A percentile compares a stretch with the other conserved stretches of the same genome.
Evolutionary conservation across 2,113 vertebrate species (phyloP).

Genomic region (Megaceryle torquata): DNA sequence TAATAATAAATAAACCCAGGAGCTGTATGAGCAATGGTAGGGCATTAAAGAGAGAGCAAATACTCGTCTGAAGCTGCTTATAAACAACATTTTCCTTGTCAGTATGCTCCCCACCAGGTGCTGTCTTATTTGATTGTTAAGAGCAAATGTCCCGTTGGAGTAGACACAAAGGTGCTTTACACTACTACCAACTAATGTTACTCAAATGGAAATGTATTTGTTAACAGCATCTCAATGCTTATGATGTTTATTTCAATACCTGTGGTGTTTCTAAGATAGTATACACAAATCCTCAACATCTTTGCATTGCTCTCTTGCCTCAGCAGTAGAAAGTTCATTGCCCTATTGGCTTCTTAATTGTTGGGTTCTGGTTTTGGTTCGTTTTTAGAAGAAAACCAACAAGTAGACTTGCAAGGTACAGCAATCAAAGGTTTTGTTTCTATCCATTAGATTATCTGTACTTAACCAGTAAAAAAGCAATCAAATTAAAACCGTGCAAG

Average conservation of each 20-base stretch:
- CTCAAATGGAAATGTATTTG: neutral
- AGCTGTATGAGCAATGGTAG: neutral
- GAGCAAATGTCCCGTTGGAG: neutral
- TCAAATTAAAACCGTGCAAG: neutral
- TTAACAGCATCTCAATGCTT: neutral
- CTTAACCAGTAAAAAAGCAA: neutral
- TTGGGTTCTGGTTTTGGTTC: neutral
- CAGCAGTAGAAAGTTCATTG: neutral
- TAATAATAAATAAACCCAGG: neutral
- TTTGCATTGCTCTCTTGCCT: neutral
- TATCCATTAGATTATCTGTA: neutral
- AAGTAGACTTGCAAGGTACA: neutral
- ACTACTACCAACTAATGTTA: neutral
- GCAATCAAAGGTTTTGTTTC: neutral
- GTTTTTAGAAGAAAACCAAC: neutral
- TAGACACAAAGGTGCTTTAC: slow-evolving; percentile 1
- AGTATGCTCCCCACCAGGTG: neutral
- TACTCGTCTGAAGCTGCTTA: neutral
- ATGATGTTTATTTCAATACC: neutral
- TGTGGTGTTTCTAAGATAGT: neutral
- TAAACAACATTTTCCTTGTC: neutral
- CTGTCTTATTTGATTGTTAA: neutral
- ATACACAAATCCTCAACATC: neutral
- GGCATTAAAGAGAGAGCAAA: neutral
- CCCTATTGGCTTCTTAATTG: neutral